Base-by-base conservation (phyloP, 2,113 vertebrate genomes). In the Rallus limicola region DNA sequence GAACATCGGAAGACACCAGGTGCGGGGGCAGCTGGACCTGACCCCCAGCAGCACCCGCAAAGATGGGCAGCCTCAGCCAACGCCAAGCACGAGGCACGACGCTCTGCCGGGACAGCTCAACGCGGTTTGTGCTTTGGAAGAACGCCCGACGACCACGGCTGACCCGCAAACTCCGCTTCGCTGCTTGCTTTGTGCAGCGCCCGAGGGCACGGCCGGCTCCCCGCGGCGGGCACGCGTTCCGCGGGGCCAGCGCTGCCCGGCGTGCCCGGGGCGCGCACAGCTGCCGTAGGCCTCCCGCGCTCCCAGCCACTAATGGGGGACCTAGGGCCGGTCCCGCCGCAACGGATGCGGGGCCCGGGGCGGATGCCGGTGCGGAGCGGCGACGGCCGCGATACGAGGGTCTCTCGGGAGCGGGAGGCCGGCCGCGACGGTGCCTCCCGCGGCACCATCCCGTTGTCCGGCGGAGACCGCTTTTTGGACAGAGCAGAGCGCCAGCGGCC, bases 71-170 rank as follows among this genome's bases (percentile, higher is more conserved):
- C 2, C 4, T 6, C 28, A 62, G 10, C 21, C 12, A 25, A 25
- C 0, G 1, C 33, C 34, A 21, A 13, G 48, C 5, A 3, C 0
- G 24, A 36, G 65, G 29, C 3, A 36, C 26, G 10, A 9, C 34
- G 3, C 28, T 7, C n/a, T 4, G 26, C 23, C 10, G 23, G 59
- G 11, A 11, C 15, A 14, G 12, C 5, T 31, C 4, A 9, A 6
- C 2, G 1, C 4, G 2, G 13, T 34, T 23, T 3, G 11, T 31
- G 4, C 13, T 50, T 42, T 10, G 0, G 4, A 9, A 59, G 82
- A 34, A 9, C 0, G 14, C 36, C 29, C 20, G 48, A 18, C 21
- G 63, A 29, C 11, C 14, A 38, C 15, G 7, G 11, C n/a, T 13
- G 7, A 38, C 17, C 42, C 16, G 31, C 24, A 12, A 28, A 31